Conservation (phyloP, 2,113 vertebrate species). For the Cyanoderma ruficeps region DNA sequence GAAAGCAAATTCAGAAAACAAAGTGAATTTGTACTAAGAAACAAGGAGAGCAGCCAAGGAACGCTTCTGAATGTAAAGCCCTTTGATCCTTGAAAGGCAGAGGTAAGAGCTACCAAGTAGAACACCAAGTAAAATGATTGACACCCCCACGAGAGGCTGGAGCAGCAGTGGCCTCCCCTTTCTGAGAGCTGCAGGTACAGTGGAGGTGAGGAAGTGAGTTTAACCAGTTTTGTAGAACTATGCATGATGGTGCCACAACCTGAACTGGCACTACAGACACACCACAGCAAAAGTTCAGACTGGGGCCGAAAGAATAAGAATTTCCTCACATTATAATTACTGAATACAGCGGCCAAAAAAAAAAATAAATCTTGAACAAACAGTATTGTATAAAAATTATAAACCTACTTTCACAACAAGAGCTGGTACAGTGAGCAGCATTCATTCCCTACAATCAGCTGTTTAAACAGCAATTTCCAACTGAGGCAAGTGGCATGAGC, state of each 20-base stretch:
- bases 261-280: background rate
- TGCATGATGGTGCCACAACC: background rate
- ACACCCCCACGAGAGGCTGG: background rate
- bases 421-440: background rate
- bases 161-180: background rate
- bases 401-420: background rate
- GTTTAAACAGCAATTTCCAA: background rate
- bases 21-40: background rate
- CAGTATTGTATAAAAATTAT: background rate
- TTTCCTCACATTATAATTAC: background rate
- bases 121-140: background rate
- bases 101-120: background rate
- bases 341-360: background rate
- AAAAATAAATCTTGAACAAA: background rate
- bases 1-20: background rate
- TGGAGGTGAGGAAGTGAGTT: background rate
- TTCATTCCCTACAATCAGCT: background rate
- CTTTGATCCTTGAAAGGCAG: background rate
- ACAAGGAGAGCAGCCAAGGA: background rate
- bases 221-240: background rate
- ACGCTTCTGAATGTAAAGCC: background rate
- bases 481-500: background rate
- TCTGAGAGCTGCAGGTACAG: background rate
- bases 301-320: background rate
- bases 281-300: background rate